These are phyloP conservation scores for Petroica traversi DNA, from an alignment of 2,113 vertebrate genomes.

Conservation along the genomic window DNA sequence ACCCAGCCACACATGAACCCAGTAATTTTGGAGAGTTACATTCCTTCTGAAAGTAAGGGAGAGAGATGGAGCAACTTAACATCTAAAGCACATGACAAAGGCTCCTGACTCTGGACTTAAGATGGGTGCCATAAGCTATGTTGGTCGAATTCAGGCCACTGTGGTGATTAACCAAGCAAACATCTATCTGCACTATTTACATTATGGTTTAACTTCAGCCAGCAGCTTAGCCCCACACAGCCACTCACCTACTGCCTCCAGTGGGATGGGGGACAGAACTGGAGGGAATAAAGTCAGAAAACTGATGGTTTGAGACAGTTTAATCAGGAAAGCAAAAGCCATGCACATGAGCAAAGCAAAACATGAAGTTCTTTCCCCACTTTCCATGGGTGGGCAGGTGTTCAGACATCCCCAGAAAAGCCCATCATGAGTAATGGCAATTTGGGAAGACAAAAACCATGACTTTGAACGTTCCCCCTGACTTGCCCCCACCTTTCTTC, in stretches of 20 bases:
- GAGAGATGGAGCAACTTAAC: not conserved
- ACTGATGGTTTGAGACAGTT: not conserved
- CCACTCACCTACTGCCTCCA: not conserved
- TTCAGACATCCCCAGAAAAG: not conserved
- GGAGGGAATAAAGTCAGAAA: not conserved
- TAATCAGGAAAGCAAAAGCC: not conserved
- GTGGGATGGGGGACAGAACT: not conserved
- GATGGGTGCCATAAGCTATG: not conserved
- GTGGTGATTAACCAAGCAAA: not conserved
- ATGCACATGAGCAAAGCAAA: not conserved
- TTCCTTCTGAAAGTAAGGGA: not conserved
- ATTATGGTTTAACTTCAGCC: not conserved
- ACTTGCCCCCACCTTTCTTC: not conserved
- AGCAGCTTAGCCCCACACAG: not conserved
- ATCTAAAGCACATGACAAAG: not conserved
- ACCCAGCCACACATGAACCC: not conserved
- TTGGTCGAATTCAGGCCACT: not conserved
- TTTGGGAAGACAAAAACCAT: not conserved
- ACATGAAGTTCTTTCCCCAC: not conserved
- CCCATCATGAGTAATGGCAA: not conserved
- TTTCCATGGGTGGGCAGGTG: not conserved
- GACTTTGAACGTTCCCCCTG: accelerated
- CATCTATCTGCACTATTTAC: not conserved
- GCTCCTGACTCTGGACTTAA: not conserved
- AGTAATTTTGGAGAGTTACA: not conserved